Conservation (phyloP, 2,113 vertebrate species). For the Laterallus jamaicensis region DNA sequence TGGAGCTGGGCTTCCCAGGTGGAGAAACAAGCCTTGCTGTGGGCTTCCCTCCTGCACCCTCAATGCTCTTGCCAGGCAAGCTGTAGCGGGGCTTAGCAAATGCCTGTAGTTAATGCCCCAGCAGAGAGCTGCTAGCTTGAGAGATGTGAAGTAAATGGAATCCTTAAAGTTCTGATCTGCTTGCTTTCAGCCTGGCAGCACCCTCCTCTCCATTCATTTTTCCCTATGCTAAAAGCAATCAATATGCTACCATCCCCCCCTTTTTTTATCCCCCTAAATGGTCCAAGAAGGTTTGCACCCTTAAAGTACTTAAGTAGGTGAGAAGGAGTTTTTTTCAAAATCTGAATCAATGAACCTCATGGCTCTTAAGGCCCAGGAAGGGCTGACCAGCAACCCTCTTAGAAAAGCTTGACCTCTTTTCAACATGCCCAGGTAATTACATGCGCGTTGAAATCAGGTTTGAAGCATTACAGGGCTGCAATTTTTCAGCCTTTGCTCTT, state of each 20-base stretch:
- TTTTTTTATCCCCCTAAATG: not conserved
- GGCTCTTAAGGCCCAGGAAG: not conserved
- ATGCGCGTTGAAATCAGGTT: not conserved
- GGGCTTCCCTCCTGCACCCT: not conserved
- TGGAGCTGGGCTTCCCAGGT: not conserved
- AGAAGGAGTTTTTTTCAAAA: not conserved
- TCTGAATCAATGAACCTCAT: not conserved
- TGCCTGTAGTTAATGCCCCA: not conserved
- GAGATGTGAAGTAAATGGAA: not conserved
- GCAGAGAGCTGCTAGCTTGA: not conserved
- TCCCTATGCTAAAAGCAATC: not conserved
- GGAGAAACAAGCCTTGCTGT: not conserved
- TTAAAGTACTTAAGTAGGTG: not conserved
- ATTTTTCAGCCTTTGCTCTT: not conserved
- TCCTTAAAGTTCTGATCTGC: not conserved
- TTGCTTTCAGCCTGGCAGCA: not conserved
- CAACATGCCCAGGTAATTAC: not conserved
- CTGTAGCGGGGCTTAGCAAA: not conserved
- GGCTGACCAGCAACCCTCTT: not conserved
- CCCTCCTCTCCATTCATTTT: not conserved
- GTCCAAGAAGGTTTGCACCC: not conserved
- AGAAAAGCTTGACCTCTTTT: not conserved
- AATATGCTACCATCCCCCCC: not conserved
- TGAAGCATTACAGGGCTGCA: not conserved
- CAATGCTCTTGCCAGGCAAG: rapidly evolving